phyloP scores from a whole-genome alignment of 2,797 vertebrate species.

The Sorex maritimensis region DNA sequence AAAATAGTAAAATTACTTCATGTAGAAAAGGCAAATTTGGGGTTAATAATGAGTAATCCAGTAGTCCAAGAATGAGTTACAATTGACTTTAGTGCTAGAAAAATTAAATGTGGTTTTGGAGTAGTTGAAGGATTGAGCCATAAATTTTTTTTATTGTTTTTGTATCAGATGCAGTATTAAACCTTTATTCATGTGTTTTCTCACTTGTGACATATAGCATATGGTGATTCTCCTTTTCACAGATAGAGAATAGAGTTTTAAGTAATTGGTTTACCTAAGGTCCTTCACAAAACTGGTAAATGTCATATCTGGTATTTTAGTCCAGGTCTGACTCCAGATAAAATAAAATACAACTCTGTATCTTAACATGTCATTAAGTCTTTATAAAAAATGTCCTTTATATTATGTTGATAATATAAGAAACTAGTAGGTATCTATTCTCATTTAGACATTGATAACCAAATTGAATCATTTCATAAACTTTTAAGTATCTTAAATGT shows the following conservation, averaged over 20 bases:
- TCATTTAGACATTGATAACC: constrained; percentile 47
- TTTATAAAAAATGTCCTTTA: background rate
- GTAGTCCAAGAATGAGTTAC: constrained; percentile 5
- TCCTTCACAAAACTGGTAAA: constrained; percentile 39
- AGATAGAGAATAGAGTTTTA: constrained; percentile 49
- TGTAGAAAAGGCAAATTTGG: constrained; percentile 41
- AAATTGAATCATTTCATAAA: constrained; percentile 17
- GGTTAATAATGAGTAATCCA: constrained; percentile 29
- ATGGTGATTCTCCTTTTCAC: constrained; percentile 40
- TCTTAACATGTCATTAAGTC: constrained; percentile 52
- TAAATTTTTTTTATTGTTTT: background rate
- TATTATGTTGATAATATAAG: constrained; percentile 53
- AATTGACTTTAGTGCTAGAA: constrained; percentile 52
- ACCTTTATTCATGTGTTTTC: constrained; percentile 5
- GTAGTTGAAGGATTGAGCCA: background rate
- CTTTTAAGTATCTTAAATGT: constrained; percentile 15
- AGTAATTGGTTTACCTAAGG: background rate
- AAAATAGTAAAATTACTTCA: constrained; percentile 57
- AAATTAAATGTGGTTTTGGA: constrained; percentile 45
- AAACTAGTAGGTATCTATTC: background rate
- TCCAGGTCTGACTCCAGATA: constrained; percentile 30
- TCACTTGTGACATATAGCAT: background rate
- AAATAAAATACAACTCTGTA: background rate
- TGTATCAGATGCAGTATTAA: background rate
- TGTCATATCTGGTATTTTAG: constrained; percentile 51